Percentiles rank a stretch among this genome's conserved stretches.
phyloP scores from a whole-genome alignment of 2,888 invertebrate genomes.

The Toxonevra muliebris region DNA sequence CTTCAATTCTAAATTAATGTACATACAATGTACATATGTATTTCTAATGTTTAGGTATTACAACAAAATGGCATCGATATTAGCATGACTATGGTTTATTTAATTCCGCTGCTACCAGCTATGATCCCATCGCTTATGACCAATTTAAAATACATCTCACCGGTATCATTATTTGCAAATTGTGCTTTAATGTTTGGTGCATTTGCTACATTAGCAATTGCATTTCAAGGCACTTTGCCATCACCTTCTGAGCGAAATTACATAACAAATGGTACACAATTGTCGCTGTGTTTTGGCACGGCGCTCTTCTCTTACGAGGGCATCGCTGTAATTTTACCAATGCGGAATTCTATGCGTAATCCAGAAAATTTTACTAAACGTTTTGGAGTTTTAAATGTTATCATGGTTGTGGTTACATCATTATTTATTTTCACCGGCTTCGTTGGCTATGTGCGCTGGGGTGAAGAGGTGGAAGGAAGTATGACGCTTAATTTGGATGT shows the following conservation, averaged over 20 bases:
- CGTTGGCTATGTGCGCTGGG: conserved; percentile 88
- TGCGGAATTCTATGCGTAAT: conserved; percentile 89
- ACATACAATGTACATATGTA: no score
- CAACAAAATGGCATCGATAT: conserved; percentile 54
- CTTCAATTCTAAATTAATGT: no score
- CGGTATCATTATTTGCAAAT: conserved; percentile 82
- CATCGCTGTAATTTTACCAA: conserved; percentile 88
- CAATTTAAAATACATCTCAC: conserved; percentile 68
- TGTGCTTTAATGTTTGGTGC: conserved; percentile 75
- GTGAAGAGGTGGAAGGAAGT: conserved; percentile 81
- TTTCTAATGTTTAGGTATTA: conserved; percentile 68
- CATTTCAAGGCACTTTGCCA: conserved; percentile 75
- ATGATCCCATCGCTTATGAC: conserved; percentile 60
- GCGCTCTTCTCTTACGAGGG: conserved; percentile 97
- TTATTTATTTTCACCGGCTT: conserved; percentile 86
- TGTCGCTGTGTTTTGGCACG: conserved; percentile 94
- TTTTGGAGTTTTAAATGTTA: conserved; percentile 87
- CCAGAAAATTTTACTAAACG: conserved; percentile 81
- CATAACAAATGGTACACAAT: conserved; percentile 69
- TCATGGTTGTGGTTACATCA: conserved; percentile 82
- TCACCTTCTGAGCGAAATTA: conserved; percentile 68
- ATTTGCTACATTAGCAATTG: conserved; percentile 79
- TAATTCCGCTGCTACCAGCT: conserved; percentile 54
- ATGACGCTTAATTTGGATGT: conserved; percentile 85
- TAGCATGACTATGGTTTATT: conserved; percentile 53